These are phyloP conservation scores for Syngnathus rostellatus DNA, from an alignment of 2,797 vertebrate species.

Conservation along the genomic window DNA sequence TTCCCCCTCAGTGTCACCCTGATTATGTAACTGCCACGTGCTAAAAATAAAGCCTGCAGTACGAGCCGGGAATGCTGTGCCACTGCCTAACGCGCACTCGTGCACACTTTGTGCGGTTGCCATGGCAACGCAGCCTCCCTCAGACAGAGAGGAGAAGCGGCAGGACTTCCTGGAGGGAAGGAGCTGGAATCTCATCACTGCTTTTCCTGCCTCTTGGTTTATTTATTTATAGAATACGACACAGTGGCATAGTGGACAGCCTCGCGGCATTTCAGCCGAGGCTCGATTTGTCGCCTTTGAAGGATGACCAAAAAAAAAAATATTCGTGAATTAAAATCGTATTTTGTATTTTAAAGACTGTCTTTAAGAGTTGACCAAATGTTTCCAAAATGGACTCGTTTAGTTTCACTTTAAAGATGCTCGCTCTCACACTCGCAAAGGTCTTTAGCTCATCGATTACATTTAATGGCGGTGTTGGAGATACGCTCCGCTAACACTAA, in stretches of 20 bases:
- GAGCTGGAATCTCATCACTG: constrained; percentile 18
- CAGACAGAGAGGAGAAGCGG: constrained; percentile 55
- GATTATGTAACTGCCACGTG: constrained; percentile 77
- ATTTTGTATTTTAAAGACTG: not conserved
- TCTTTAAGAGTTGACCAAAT: not conserved
- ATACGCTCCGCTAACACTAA: constrained; percentile 3
- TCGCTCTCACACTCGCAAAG: not conserved
- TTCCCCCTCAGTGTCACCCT: constrained; percentile 69
- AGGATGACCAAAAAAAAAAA: not conserved
- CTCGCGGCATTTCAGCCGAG: not conserved
- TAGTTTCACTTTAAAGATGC: too few species aligned
- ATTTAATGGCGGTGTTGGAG: constrained; percentile 1
- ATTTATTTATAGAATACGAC: not conserved
- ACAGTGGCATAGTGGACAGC: not conserved
- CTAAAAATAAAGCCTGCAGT: constrained; percentile 91
- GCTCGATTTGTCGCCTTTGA: not conserved
- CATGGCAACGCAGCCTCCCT: constrained; percentile 75
- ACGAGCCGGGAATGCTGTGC: constrained; percentile 27
- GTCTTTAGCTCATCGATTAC: not conserved
- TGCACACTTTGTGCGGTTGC: constrained; percentile 78
- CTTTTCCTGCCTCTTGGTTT: constrained; percentile 1
- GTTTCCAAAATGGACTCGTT: too few species aligned
- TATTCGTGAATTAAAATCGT: not conserved
- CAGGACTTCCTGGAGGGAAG: constrained; percentile 65
- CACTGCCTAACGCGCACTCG: not conserved